Evolutionary conservation across 2,113 vertebrate species (phyloP).

Genomic region (Nothocercus nigrocapillus): DNA sequence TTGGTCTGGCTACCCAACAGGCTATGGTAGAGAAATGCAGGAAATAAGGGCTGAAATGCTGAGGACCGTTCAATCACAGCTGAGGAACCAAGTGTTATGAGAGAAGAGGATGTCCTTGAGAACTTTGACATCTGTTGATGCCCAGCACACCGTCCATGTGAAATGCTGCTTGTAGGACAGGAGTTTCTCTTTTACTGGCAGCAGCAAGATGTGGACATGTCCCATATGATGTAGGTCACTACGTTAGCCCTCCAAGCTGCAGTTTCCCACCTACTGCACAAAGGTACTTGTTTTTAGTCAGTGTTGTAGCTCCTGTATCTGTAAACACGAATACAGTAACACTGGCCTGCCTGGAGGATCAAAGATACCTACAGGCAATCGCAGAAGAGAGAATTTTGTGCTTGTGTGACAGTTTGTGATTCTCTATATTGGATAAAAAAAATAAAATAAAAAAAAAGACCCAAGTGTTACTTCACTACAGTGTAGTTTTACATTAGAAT

Average conservation of each 20-base stretch:
- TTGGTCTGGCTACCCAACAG: neutral
- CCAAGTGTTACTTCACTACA: neutral
- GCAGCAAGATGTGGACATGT: neutral
- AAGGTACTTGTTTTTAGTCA: neutral
- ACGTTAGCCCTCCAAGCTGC: neutral
- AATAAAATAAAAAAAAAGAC: neutral
- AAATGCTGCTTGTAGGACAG: neutral
- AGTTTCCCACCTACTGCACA: too few species aligned
- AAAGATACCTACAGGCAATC: neutral
- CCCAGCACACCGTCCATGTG: neutral
- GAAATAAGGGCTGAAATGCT: neutral
- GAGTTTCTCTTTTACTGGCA: neutral
- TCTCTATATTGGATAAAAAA: neutral
- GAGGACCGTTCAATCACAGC: neutral
- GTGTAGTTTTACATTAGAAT: neutral
- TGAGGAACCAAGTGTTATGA: neutral
- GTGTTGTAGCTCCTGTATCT: neutral
- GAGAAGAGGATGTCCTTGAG: accelerated
- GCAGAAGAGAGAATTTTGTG: neutral
- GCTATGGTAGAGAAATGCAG: neutral
- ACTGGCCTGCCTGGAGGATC: neutral
- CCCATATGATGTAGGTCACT: accelerated
- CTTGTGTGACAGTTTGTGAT: neutral
- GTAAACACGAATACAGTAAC: neutral
- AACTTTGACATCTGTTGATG: neutral